Conservation (phyloP, 2,113 vertebrate genomes). For the Antechinus flavipes region DNA sequence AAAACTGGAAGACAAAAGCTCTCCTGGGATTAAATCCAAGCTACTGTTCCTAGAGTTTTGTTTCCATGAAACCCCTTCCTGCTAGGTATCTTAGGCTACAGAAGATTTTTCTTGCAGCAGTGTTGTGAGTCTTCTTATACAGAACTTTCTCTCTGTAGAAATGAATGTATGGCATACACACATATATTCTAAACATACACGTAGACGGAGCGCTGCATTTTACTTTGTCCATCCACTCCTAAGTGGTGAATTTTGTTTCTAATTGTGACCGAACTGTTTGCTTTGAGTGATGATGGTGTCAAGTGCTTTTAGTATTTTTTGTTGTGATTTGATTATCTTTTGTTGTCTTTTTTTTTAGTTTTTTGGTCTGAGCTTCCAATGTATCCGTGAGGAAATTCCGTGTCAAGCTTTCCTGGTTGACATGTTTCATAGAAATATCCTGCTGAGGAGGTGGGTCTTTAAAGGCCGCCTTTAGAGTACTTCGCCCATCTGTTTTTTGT, state of each 20-base stretch:
- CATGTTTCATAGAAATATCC: background rate
- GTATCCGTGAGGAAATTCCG: background rate
- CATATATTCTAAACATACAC: background rate
- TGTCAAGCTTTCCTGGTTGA: conserved; percentile 1
- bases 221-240: background rate
- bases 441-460: background rate
- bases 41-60: background rate
- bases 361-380: background rate
- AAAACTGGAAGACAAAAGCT: background rate
- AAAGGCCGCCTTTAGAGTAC: background rate
- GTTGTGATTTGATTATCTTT: background rate
- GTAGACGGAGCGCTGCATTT: background rate
- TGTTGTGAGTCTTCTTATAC: background rate
- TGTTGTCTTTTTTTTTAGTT: background rate
- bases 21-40: background rate
- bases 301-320: background rate
- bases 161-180: background rate
- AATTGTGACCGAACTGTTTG: background rate
- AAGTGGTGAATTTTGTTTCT: background rate
- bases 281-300: background rate
- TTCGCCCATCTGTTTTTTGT: background rate
- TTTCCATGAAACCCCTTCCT: background rate
- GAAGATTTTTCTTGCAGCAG: background rate
- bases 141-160: background rate
- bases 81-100: background rate